These are phyloP conservation scores for Plutomurus gul DNA, from an alignment of 1,140 invertebrate genomes.

Conservation along the genomic window DNA sequence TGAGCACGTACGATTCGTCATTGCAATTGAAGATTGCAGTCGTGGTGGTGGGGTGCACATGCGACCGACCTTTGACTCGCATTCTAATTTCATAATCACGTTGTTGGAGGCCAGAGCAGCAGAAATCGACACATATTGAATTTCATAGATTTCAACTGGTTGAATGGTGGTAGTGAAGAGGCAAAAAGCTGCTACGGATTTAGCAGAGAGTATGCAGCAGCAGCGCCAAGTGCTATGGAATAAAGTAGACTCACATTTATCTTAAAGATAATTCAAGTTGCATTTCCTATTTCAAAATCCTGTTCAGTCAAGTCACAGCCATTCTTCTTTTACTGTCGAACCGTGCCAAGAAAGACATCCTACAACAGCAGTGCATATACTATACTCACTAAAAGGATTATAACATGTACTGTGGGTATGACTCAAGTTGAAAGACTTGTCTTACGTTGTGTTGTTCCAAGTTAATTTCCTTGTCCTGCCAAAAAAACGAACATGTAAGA, in stretches of 20 bases:
- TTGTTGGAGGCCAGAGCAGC: no score
- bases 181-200: no score
- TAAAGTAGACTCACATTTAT: slow-evolving; percentile 12
- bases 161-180: no score
- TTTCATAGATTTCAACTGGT: no score
- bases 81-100: neutral
- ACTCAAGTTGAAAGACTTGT: no score
- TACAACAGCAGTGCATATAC: no score
- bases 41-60: neutral
- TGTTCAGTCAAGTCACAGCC: neutral
- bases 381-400: no score
- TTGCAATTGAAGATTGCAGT: neutral
- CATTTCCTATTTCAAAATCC: neutral
- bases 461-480: neutral
- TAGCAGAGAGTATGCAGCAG: neutral
- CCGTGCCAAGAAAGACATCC: slow-evolving; percentile 19
- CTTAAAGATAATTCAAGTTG: slow-evolving; percentile 2
- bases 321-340: neutral
- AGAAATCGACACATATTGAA: neutral
- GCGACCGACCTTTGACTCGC: neutral
- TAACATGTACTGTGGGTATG: no score
- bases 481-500: neutral
- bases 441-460: neutral
- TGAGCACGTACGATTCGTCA: neutral
- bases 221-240: neutral